Evolutionary conservation across 2,113 vertebrate genomes (phyloP).

Genomic region (Azemiops feae): DNA sequence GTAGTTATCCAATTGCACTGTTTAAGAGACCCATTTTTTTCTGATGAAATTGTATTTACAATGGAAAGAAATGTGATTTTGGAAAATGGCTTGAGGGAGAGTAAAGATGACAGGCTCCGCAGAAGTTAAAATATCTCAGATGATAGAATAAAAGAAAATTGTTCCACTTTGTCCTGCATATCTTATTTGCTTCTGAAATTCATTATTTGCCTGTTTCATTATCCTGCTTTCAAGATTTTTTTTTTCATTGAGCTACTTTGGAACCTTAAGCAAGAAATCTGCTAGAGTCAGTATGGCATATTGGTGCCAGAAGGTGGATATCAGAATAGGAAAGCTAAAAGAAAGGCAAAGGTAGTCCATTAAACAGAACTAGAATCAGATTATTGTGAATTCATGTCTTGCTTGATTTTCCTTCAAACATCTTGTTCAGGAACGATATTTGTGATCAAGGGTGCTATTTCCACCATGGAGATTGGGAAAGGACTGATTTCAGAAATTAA

Average conservation of each 20-base stretch:
- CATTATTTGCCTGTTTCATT: neutral
- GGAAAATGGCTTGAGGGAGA: constrained; percentile 19
- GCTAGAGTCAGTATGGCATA: neutral
- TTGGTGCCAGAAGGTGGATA: no score
- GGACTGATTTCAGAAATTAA: neutral
- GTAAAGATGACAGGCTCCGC: neutral
- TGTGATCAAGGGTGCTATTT: neutral
- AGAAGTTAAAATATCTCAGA: accelerated
- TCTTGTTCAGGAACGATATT: neutral
- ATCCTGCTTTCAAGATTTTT: neutral
- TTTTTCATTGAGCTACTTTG: neutral
- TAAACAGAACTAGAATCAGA: neutral
- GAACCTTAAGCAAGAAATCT: neutral
- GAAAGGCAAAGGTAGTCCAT: neutral
- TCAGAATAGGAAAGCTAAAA: neutral
- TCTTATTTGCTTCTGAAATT: neutral
- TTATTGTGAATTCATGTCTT: neutral
- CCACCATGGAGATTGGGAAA: neutral
- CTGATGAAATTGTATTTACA: constrained; percentile 15
- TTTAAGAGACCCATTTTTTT: neutral
- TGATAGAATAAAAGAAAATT: constrained; percentile 39
- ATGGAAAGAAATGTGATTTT: neutral
- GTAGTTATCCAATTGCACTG: neutral
- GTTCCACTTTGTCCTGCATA: neutral
- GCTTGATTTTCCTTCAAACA: neutral